Conservation (phyloP, 1,140 invertebrate genomes). For the Hetaerina americana region DNA sequence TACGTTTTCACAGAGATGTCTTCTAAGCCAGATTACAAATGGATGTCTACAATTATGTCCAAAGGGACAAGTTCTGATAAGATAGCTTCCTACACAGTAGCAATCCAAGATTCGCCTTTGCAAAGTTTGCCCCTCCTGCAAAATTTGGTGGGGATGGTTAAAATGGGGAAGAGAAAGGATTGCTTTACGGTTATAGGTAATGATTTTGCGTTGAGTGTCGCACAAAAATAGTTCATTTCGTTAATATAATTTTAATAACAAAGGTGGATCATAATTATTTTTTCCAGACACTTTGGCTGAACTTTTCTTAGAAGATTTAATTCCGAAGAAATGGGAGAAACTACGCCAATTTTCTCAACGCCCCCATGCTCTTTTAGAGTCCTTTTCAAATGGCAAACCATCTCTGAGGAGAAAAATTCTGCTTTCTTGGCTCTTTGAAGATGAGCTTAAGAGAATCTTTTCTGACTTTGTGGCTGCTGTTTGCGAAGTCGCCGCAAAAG, state of each 20-base stretch:
- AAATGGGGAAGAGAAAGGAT: constrained; percentile 68
- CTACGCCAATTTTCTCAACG: constrained; percentile 60
- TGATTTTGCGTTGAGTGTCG: constrained; percentile 9
- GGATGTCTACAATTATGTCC: constrained; percentile 66
- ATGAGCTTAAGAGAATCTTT: constrained; percentile 66
- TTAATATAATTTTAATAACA: constrained; percentile 8
- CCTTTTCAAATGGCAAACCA: constrained; percentile 29
- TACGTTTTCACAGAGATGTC: not conserved
- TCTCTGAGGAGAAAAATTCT: constrained; percentile 33
- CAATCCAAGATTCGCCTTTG: constrained; percentile 74
- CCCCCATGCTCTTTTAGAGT: constrained; percentile 25
- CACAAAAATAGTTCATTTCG: not conserved
- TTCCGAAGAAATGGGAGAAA: constrained; percentile 52
- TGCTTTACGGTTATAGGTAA: constrained; percentile 48
- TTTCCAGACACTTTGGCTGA: constrained; percentile 54
- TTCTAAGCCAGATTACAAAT: constrained; percentile 29
- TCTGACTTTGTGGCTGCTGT: constrained; percentile 51
- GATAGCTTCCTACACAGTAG: constrained; percentile 67
- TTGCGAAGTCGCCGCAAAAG: constrained; percentile 41
- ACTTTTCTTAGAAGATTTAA: constrained; percentile 58
- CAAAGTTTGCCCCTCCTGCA: constrained; percentile 59
- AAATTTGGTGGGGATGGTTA: constrained; percentile 61
- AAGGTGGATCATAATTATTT: constrained; percentile 9
- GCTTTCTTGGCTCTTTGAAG: constrained; percentile 66
- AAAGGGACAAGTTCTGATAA: constrained; percentile 74